phyloP scores from a whole-genome alignment of 2,797 vertebrate genomes.

The Acanthopagrus latus region DNA sequence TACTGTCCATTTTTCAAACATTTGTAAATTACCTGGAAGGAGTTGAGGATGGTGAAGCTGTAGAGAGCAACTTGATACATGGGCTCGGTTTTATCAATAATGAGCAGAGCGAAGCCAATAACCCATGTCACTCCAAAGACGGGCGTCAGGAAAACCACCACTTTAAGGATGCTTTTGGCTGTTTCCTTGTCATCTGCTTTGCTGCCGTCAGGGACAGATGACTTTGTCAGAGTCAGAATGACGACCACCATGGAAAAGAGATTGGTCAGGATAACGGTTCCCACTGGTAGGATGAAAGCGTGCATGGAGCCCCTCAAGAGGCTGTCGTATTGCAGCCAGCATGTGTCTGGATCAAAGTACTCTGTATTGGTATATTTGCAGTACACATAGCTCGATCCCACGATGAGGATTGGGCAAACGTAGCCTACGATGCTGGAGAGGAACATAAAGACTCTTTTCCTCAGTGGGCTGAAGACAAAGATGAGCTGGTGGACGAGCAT shows the following conservation, averaged over 20 bases:
- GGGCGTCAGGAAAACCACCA: slow-evolving; percentile 85
- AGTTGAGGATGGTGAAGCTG: slow-evolving; percentile 85
- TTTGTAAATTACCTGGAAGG: slow-evolving; percentile 85
- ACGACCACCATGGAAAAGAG: slow-evolving; percentile 85
- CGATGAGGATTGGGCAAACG: slow-evolving; percentile 78
- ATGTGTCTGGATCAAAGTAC: slow-evolving; percentile 59
- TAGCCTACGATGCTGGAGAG: slow-evolving; percentile 86
- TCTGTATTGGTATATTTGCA: slow-evolving; percentile 48
- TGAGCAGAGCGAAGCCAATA: slow-evolving; percentile 77
- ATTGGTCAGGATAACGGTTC: slow-evolving; percentile 82
- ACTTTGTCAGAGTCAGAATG: slow-evolving; percentile 82
- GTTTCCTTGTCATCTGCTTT: slow-evolving; percentile 82
- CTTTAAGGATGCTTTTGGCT: slow-evolving; percentile 87
- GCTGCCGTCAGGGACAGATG: slow-evolving; percentile 75
- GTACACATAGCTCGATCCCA: slow-evolving; percentile 80
- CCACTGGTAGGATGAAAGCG: slow-evolving; percentile 85
- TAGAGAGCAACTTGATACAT: slow-evolving; percentile 40
- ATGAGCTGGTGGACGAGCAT: slow-evolving; percentile 89
- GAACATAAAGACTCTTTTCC: slow-evolving; percentile 85
- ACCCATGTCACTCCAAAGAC: slow-evolving; percentile 88
- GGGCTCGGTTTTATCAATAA: fast-evolving
- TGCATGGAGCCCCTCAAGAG: slow-evolving; percentile 80
- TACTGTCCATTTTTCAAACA: neutral
- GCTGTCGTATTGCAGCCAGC: slow-evolving; percentile 81
- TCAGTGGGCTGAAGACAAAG: slow-evolving; percentile 86